phyloP scores from a whole-genome alignment of 2,888 invertebrate genomes.

The Acleris laterana region DNA sequence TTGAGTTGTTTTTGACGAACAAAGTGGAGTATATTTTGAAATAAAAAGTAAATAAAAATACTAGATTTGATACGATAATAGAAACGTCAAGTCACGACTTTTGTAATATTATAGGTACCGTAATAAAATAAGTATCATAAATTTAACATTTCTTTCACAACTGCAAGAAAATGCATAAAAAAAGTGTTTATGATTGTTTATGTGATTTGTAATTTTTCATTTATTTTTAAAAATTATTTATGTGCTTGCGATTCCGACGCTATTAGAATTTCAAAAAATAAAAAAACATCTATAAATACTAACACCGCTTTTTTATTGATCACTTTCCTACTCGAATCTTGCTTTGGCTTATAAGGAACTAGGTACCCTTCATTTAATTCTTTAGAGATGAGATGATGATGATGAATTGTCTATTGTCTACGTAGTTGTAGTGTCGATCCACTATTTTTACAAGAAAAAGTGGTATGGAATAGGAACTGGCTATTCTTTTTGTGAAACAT shows the following conservation, averaged over 20 bases:
- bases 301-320: background rate
- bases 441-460: slow-evolving; percentile 46
- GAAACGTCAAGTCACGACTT: too few species aligned
- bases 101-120: too few species aligned
- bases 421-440: slow-evolving; percentile 48
- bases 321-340: background rate
- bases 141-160: too few species aligned
- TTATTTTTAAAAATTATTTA: too few species aligned
- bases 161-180: too few species aligned
- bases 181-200: too few species aligned
- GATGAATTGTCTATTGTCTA: slow-evolving; percentile 60
- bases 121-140: too few species aligned
- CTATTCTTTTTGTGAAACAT: slow-evolving; percentile 13
- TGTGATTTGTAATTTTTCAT: too few species aligned
- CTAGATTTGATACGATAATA: too few species aligned
- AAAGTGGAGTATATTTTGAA: background rate
- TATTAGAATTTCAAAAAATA: too few species aligned
- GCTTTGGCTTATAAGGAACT: slow-evolving; percentile 6
- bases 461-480: slow-evolving; percentile 10
- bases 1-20: background rate
- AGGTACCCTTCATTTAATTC: slow-evolving; percentile 26
- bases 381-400: slow-evolving; percentile 47
- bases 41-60: background rate
- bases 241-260: too few species aligned
- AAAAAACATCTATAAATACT: background rate